Base-by-base conservation (phyloP, 2,113 vertebrate genomes). In the Mesocricetus auratus region DNA sequence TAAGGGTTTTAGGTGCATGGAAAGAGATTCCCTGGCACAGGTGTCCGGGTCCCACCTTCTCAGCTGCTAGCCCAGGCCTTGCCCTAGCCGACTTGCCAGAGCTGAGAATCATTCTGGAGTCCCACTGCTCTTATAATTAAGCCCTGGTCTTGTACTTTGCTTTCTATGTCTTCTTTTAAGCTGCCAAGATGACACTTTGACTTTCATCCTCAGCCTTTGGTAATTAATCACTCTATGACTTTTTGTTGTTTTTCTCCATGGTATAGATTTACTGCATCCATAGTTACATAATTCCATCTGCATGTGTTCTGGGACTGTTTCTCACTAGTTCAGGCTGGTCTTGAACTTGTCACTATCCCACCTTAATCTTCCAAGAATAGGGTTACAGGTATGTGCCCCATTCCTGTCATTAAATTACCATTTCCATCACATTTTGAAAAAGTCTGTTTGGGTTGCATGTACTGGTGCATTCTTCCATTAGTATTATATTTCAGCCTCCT, bases 191-290 rank as follows among this genome's bases (percentile, higher is more conserved):
- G 77, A 58, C 26, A 12, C n/a, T 86, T 29, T 58, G 78, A 53
- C 24, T 64, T 73, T 78, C 33, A 62, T 93, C 69, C 45, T 90
- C 58, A 74, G 47, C 26, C 53, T 96, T 95, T 88, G 90, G 42
- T 60, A 58, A 82, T 71, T 94, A 85, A 60, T 73, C 31, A 47
- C 24, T 75, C 15, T 90, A 36, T 86, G 62, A 29, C 73, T 89
- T 95, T 95, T 90, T 39, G 89, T 56, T 77, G 47, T 64, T 60
- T 96, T 94, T 95, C 29, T 69, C 45, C 15, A 81, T 45, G 71
- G 81, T 22, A 17, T 13, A 95, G 90, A 75, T 89, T 90, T 95
- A 74, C 13, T 86, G 12, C 53, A 68, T 81, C 62, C 50, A 53
- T 31, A 89, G 64, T 19, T 36, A 60, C 24, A 66, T 42, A 87